phyloP scores from a whole-genome alignment of 1,140 invertebrate genomes.

The Nebria ingens region DNA sequence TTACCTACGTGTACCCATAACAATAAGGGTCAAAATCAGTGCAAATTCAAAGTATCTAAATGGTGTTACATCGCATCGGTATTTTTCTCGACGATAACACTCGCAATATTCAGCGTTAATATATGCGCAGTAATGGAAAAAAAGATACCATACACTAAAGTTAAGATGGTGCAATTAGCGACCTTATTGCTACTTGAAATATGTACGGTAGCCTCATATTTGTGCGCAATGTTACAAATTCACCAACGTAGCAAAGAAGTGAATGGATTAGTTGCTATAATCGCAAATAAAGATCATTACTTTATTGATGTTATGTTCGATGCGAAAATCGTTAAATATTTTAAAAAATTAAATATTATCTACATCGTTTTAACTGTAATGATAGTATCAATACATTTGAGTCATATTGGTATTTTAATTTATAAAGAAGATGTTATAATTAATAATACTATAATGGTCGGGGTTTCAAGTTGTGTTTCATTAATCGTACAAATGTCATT shows the following conservation, averaged over 20 bases:
- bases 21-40: too few species aligned
- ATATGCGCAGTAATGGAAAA: not conserved
- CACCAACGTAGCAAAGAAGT: not conserved
- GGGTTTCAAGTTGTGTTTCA: not conserved
- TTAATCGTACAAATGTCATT: not conserved
- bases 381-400: not conserved
- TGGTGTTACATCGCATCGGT: too few species aligned
- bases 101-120: too few species aligned
- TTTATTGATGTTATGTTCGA: not conserved
- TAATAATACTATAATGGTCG: not conserved
- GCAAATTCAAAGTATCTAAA: too few species aligned
- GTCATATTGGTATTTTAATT: not conserved
- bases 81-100: too few species aligned
- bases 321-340: not conserved
- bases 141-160: not conserved
- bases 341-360: not conserved
- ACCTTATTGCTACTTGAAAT: not conserved
- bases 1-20: too few species aligned
- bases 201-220: not conserved
- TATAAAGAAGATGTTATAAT: not conserved
- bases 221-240: not conserved
- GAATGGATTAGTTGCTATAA: not conserved
- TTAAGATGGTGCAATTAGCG: not conserved
- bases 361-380: not conserved
- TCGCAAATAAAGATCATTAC: not conserved